A percentile compares a stretch with the other conserved stretches of the same genome.
Conservation (phyloP, 1,140 invertebrate species). For the Branchinecta lynchi region DNA sequence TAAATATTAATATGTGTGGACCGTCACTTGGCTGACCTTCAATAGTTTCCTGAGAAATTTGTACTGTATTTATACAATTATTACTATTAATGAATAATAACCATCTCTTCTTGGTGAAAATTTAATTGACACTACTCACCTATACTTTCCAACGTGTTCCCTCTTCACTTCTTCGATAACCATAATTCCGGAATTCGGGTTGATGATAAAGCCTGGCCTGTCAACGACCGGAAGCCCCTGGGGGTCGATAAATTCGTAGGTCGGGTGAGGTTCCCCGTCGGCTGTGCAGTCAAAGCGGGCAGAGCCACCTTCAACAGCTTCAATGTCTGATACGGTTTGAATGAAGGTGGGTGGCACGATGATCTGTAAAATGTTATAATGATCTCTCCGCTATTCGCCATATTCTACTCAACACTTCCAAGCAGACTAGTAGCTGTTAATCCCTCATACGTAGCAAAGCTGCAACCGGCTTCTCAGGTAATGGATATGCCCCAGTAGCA, state of each 20-base stretch:
- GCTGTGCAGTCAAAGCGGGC: slow-evolving; percentile 56
- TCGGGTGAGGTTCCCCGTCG: slow-evolving; percentile 61
- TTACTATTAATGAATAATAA: too few species aligned
- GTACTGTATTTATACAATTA: too few species aligned
- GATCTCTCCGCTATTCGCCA: too few species aligned
- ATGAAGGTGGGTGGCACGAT: slow-evolving; percentile 55
- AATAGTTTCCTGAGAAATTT: too few species aligned
- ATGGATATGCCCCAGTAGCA: too few species aligned
- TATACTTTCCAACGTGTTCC: slow-evolving; percentile 27
- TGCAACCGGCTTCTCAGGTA: too few species aligned
- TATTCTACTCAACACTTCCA: too few species aligned
- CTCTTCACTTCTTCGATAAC: slow-evolving; percentile 35
- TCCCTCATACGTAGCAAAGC: too few species aligned
- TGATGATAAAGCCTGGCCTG: neutral
- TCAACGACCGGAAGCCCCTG: slow-evolving; percentile 17
- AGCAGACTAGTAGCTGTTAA: too few species aligned
- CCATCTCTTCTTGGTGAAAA: too few species aligned
- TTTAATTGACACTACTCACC: neutral
- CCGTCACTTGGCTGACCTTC: too few species aligned
- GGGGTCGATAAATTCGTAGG: slow-evolving; percentile 52
- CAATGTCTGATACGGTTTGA: slow-evolving; percentile 36
- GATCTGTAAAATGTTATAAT: slow-evolving; percentile 38
- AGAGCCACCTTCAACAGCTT: slow-evolving; percentile 59
- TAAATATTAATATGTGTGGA: too few species aligned
- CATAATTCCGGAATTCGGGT: slow-evolving; percentile 19